Evolutionary conservation across 2,888 invertebrate species (phyloP).

Genomic region (Norana najaformis): DNA sequence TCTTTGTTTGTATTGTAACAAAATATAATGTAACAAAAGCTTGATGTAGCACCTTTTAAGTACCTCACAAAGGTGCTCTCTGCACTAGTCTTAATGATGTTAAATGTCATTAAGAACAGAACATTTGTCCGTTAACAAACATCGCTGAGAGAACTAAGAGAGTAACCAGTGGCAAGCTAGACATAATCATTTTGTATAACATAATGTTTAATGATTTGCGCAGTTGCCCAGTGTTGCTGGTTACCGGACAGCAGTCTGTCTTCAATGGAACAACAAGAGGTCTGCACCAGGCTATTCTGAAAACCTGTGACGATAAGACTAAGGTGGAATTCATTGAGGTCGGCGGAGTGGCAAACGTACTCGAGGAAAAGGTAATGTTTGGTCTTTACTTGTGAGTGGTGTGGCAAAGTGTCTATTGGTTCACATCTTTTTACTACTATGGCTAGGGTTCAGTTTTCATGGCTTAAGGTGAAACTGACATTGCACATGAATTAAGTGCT

Average conservation of each 20-base stretch:
- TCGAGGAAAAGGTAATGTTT: constrained; percentile 82
- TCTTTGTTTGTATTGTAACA: too few species aligned
- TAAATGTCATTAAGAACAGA: too few species aligned
- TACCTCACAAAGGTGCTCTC: too few species aligned
- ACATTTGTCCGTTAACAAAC: too few species aligned
- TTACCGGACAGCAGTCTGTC: constrained; percentile 69
- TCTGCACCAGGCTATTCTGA: constrained; percentile 53
- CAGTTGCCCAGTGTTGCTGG: constrained; percentile 68
- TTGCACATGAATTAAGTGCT: neutral
- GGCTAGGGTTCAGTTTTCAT: neutral
- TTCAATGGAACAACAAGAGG: constrained; percentile 77
- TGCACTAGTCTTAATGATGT: too few species aligned
- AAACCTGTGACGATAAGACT: constrained; percentile 70
- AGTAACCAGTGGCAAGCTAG: too few species aligned
- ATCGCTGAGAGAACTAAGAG: too few species aligned
- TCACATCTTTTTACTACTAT: too few species aligned
- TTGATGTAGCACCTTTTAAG: too few species aligned
- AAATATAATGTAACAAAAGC: too few species aligned
- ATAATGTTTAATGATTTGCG: neutral
- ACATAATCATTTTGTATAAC: neutral
- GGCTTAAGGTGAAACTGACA: constrained; percentile 2
- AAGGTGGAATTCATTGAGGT: constrained; percentile 82
- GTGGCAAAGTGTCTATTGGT: neutral
- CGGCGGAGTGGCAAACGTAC: constrained; percentile 81
- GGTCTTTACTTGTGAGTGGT: neutral